Evolutionary conservation across 2,797 vertebrate genomes (phyloP).

Genomic region (Sebastes trivittatus): DNA sequence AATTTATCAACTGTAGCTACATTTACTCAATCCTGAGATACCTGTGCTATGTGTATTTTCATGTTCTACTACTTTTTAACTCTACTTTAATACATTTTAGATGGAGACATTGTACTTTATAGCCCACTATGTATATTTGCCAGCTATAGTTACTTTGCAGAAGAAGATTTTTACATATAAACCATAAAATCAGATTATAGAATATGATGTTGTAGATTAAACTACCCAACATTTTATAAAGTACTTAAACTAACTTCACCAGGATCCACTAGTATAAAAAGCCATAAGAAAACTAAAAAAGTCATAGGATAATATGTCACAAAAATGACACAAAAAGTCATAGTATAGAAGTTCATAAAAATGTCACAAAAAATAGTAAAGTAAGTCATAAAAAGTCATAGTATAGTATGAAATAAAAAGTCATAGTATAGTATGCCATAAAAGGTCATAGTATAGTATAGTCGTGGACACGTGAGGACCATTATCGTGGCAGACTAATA

Average conservation of each 20-base stretch:
- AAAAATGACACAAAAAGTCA: no score
- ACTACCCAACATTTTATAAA: neutral
- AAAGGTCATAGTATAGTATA: no score
- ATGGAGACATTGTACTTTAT: neutral
- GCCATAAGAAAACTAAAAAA: no score
- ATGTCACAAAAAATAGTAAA: no score
- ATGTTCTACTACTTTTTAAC: neutral
- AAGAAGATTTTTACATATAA: neutral
- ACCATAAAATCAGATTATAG: neutral
- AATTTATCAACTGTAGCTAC: neutral
- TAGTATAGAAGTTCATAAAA: neutral
- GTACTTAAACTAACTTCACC: neutral
- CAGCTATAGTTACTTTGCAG: neutral
- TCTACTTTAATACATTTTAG: neutral
- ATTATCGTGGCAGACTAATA: no score
- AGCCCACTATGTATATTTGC: neutral
- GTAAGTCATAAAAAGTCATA: no score
- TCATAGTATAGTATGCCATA: rapidly evolving
- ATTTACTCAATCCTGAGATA: neutral
- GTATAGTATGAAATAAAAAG: no score
- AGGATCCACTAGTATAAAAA: no score
- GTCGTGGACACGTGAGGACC: no score
- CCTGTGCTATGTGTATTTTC: neutral
- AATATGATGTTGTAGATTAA: neutral
- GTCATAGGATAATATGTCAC: rapidly evolving